Percentiles rank a stretch among this genome's conserved stretches.
Evolutionary conservation across 2,888 invertebrate species (phyloP).

Genomic region (Macrostomum cliftonense): DNA sequence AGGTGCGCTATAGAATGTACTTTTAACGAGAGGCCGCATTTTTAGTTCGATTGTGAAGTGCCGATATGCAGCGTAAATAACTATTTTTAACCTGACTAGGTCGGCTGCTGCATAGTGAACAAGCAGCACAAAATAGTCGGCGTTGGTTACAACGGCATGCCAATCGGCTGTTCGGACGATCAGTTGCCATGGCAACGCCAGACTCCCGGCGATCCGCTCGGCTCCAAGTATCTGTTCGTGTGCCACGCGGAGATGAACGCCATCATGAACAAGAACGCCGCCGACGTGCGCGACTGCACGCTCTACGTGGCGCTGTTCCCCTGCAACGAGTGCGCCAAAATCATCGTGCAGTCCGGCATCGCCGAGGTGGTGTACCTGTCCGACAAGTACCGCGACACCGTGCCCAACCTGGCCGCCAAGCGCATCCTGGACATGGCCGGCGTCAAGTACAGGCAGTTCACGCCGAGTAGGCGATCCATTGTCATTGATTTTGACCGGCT

Average conservation of each 20-base stretch:
- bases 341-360: slow-evolving; percentile 82
- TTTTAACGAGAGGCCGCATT: background rate
- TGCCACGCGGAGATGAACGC: slow-evolving; percentile 97
- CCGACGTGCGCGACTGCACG: slow-evolving; percentile 55
- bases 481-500: slow-evolving; percentile 17
- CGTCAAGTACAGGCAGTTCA: slow-evolving; percentile 37
- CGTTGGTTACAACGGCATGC: slow-evolving; percentile 92
- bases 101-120: slow-evolving; percentile 79
- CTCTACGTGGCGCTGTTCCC: slow-evolving; percentile 80
- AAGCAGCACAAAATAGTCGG: slow-evolving; percentile 67
- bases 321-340: slow-evolving; percentile 89
- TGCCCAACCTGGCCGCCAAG: slow-evolving; percentile 52
- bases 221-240: slow-evolving; percentile 45
- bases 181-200: slow-evolving; percentile 67
- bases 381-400: slow-evolving; percentile 53
- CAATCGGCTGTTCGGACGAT: slow-evolving; percentile 64
- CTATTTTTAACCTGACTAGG: slow-evolving; percentile 19
- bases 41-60: background rate
- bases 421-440: slow-evolving; percentile 57
- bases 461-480: slow-evolving; percentile 15
- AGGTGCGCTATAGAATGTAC: slow-evolving; percentile 44
- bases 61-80: background rate
- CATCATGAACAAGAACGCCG: slow-evolving; percentile 66
- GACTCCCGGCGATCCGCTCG: background rate
- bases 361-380: slow-evolving; percentile 50